Evolutionary conservation across 2,797 vertebrate genomes (phyloP).

Genomic region (Ptychobarbus kaznakovi): DNA sequence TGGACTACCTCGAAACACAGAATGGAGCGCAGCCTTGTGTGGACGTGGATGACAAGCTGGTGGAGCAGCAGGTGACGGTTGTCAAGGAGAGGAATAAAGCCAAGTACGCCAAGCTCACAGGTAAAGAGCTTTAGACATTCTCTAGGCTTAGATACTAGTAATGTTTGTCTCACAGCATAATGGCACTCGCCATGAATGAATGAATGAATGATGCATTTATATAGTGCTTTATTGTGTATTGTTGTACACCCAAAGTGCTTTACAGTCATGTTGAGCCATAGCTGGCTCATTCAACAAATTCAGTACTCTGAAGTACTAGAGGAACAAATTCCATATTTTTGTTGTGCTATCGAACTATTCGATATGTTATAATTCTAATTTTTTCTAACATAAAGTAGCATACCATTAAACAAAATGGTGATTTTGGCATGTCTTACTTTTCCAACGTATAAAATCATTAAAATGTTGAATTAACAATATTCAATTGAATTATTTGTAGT

Average conservation of each 20-base stretch:
- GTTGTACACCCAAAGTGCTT: no score
- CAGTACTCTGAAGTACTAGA: background rate
- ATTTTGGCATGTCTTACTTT: background rate
- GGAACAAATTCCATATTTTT: background rate
- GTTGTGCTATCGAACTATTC: background rate
- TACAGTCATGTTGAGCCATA: no score
- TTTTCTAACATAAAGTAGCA: background rate
- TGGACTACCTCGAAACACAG: slow-evolving; percentile 96
- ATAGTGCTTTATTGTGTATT: no score
- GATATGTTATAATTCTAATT: background rate
- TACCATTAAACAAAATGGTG: background rate
- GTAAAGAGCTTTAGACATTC: slow-evolving; percentile 69
- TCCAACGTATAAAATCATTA: background rate
- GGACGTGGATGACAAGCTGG: slow-evolving; percentile 90
- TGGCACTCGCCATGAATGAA: background rate
- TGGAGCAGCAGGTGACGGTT: slow-evolving; percentile 86
- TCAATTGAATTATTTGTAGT: background rate
- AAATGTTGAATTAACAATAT: background rate
- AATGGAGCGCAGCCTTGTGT: slow-evolving; percentile 90
- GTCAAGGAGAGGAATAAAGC: slow-evolving; percentile 87
- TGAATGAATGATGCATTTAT: no score
- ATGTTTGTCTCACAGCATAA: background rate
- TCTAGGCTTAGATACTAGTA: background rate
- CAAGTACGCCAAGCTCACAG: slow-evolving; percentile 89
- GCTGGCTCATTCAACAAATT: slow-evolving; percentile 1